Evolutionary conservation across 2,888 invertebrate genomes (phyloP).

Genomic region (Drosophila anomelani): DNA sequence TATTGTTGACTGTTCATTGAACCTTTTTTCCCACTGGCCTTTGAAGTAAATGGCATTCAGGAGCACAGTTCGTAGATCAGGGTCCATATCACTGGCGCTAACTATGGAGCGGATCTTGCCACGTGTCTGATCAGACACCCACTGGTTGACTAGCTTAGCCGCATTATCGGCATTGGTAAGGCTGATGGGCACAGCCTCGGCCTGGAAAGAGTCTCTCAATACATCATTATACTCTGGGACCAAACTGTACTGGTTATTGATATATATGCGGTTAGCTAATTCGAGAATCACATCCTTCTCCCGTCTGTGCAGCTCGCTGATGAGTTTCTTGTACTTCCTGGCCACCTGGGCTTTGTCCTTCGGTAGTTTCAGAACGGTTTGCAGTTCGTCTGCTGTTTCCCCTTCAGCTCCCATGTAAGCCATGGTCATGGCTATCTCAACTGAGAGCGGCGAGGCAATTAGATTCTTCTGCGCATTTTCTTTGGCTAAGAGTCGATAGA

Average conservation of each 20-base stretch:
- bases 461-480: background rate
- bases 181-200: background rate
- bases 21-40: background rate
- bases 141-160: background rate
- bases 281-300: slow-evolving; percentile 2
- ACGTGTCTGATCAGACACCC: background rate
- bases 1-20: background rate
- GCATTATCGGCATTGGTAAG: background rate
- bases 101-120: background rate
- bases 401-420: slow-evolving; percentile 12
- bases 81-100: rapidly evolving
- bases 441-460: background rate
- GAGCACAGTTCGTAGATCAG: background rate
- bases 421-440: slow-evolving; percentile 10
- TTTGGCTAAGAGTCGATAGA: slow-evolving; percentile 1
- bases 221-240: background rate
- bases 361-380: background rate
- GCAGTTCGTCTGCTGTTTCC: slow-evolving; percentile 9
- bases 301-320: background rate
- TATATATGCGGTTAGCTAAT: slow-evolving; percentile 14
- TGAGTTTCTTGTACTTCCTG: background rate
- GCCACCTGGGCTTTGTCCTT: background rate
- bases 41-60: slow-evolving; percentile 16
- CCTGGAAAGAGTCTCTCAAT: slow-evolving; percentile 4
- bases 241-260: background rate